These are phyloP conservation scores for Megamerina dolium DNA, from an alignment of 2,888 invertebrate species.

Conservation along the genomic window DNA sequence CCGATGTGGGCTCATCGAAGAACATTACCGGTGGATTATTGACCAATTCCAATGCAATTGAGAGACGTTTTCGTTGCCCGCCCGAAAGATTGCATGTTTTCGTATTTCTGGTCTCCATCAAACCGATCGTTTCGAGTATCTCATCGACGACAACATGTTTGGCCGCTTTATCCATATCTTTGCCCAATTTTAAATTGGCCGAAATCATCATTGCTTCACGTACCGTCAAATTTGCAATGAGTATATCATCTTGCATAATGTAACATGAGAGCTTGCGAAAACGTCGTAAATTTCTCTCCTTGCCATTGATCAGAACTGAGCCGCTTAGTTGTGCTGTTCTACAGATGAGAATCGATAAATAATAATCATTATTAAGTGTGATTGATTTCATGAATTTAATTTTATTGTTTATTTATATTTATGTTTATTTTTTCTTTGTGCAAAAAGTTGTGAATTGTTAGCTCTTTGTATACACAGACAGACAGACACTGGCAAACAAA, in stretches of 20 bases:
- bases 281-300: constrained; percentile 74
- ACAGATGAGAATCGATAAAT: too few relatives aligned
- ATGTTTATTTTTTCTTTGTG: too few relatives aligned
- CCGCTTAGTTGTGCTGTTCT: constrained; percentile 83
- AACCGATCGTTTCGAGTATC: constrained; percentile 77
- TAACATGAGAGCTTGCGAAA: constrained; percentile 93
- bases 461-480: too few relatives aligned
- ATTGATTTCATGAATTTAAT: too few relatives aligned
- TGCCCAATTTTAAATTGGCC: constrained; percentile 85
- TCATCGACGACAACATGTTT: constrained; percentile 79
- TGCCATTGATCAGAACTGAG: constrained; percentile 79
- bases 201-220: constrained; percentile 90
- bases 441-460: too few relatives aligned
- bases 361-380: too few relatives aligned
- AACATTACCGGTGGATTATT: constrained; percentile 98
- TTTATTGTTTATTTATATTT: too few relatives aligned
- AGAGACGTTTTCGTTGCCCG: constrained; percentile 84
- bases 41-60: constrained; percentile 87
- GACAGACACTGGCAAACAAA: too few relatives aligned
- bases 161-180: constrained; percentile 63
- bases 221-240: constrained; percentile 84
- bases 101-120: constrained; percentile 74
- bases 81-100: constrained; percentile 78
- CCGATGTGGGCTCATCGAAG: constrained; percentile 91
- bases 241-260: constrained; percentile 92